phyloP scores from a whole-genome alignment of 2,113 vertebrate species.

The Rallus limicola region DNA sequence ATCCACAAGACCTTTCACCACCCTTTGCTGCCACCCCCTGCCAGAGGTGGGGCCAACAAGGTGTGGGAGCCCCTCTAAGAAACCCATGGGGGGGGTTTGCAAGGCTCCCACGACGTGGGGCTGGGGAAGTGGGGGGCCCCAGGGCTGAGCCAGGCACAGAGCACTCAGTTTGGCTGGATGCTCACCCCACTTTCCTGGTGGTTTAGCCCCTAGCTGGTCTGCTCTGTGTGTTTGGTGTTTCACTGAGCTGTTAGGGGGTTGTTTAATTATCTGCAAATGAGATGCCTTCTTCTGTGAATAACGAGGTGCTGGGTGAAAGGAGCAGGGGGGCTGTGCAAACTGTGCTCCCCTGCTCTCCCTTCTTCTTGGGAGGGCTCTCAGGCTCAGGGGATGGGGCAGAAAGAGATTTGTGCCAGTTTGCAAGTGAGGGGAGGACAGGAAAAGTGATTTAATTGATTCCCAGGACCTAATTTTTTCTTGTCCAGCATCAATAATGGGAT shows the following conservation, averaged over 20 bases:
- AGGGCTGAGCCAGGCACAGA: not conserved
- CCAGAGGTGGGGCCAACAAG: not conserved
- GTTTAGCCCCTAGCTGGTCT: not conserved
- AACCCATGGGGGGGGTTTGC: not conserved
- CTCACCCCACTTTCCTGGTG: fast-evolving
- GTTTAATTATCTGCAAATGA: slow-evolving; percentile 35
- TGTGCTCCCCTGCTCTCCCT: not conserved
- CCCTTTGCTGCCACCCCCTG: not conserved
- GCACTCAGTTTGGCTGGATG: fast-evolving
- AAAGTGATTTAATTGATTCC: not conserved
- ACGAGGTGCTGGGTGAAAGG: not conserved
- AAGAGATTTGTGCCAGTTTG: not conserved
- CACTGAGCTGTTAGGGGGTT: not conserved
- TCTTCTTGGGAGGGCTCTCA: fast-evolving
- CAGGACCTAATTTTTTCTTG: too few relatives aligned
- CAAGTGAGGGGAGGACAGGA: not conserved
- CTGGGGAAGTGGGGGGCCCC: not conserved
- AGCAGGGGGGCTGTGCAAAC: not conserved
- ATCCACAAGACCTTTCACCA: not conserved
- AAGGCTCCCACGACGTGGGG: not conserved
- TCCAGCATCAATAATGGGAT: not conserved
- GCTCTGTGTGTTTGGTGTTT: not conserved
- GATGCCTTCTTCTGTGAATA: not conserved
- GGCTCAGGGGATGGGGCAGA: not conserved
- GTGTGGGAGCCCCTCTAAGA: not conserved